A percentile compares a stretch with the other conserved stretches of the same genome.
These are phyloP conservation scores for Eupithecia insigniata DNA, from an alignment of 2,888 invertebrate species.

Conservation along the genomic window DNA sequence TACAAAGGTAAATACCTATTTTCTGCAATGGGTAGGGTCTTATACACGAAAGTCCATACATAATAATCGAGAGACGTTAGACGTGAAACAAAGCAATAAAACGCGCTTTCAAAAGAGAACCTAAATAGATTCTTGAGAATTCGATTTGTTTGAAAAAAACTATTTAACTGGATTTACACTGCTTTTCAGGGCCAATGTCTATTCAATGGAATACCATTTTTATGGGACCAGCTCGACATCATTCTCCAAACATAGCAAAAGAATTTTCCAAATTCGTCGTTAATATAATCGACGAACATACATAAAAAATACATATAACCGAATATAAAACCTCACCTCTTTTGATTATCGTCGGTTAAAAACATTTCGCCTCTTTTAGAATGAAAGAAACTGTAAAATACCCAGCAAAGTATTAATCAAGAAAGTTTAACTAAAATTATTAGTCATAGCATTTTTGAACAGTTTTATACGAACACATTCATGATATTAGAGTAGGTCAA, in stretches of 20 bases:
- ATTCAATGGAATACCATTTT: too few species aligned
- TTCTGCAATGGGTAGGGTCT: background rate
- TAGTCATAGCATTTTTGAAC: slow-evolving; percentile 22
- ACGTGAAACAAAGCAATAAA: background rate
- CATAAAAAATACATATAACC: too few species aligned
- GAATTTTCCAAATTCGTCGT: too few species aligned
- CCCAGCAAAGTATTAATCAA: slow-evolving; percentile 19
- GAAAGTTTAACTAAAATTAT: slow-evolving; percentile 21
- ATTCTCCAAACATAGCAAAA: too few species aligned
- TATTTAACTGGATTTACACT: too few species aligned
- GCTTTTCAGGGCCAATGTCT: too few species aligned
- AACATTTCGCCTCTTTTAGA: slow-evolving; percentile 25
- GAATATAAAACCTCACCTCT: too few species aligned
- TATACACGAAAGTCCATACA: background rate
- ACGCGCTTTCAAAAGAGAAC: background rate
- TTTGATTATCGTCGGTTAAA: too few species aligned
- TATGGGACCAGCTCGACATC: too few species aligned
- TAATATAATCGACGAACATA: too few species aligned
- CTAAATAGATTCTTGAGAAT: background rate
- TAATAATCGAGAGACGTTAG: background rate
- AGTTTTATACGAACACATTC: slow-evolving; percentile 5
- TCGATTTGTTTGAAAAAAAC: too few species aligned
- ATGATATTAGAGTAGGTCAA: slow-evolving; percentile 52
- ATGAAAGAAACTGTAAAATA: slow-evolving; percentile 37
- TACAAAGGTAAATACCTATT: too few species aligned